Evolutionary conservation across 37 sponge, comb jelly and placozoan genomes (phyloP).

Genomic region (Corticium candelabrum): DNA sequence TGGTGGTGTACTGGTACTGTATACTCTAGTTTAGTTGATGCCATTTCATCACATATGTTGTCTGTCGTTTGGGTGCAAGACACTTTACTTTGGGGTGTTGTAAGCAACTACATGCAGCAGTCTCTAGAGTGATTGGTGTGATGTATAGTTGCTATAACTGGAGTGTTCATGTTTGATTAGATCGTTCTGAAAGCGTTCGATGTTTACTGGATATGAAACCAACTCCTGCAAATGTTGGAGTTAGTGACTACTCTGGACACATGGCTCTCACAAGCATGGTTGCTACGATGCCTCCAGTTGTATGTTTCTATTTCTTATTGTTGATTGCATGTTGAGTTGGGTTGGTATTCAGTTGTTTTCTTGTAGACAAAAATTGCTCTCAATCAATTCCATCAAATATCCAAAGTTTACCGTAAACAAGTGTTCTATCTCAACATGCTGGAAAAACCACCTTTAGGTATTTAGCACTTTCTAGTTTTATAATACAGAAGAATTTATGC

Average conservation of each 20-base stretch:
- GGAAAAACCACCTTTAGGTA: neutral
- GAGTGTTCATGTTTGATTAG: too few relatives aligned
- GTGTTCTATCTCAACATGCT: neutral
- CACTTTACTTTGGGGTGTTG: too few relatives aligned
- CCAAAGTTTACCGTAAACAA: neutral
- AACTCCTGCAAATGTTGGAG: conserved; percentile 20
- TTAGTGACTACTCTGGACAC: conserved; percentile 19
- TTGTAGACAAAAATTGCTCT: neutral
- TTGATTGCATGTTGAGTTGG: too few relatives aligned
- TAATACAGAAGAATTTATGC: neutral
- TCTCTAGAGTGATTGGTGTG: too few relatives aligned
- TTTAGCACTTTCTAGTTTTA: neutral
- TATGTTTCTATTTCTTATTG: too few relatives aligned
- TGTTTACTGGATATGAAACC: conserved; percentile 23
- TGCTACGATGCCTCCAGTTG: conserved; percentile 36
- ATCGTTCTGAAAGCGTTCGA: conserved; percentile 20
- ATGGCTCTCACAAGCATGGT: conserved; percentile 35
- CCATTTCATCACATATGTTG: too few relatives aligned
- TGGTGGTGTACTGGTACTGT: too few relatives aligned
- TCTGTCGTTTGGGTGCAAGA: too few relatives aligned
- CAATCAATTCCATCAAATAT: neutral
- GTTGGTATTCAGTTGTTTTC: too few relatives aligned
- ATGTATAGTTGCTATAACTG: too few relatives aligned
- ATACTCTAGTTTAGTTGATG: too few relatives aligned
- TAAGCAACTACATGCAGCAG: too few relatives aligned